Percentiles rank a stretch among this genome's conserved stretches.
Conservation (phyloP, 1,140 invertebrate species). For the Phenacoccus solenopsis region DNA sequence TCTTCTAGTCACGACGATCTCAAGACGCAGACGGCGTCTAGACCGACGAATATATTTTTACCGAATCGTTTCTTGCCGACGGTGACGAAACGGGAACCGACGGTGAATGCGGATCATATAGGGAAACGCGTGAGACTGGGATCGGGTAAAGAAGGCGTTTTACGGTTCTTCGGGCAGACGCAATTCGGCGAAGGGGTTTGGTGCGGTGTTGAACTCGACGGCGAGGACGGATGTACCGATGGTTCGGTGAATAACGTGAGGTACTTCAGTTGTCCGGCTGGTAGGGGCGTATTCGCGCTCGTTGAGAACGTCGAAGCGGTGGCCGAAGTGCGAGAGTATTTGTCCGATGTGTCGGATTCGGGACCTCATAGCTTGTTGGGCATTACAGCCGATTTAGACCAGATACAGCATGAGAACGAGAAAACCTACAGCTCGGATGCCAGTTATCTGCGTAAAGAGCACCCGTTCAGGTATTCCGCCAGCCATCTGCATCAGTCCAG, state of each 20-base stretch:
- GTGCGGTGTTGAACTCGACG: slow-evolving; percentile 48
- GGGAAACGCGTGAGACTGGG: slow-evolving; percentile 41
- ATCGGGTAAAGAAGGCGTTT: slow-evolving; percentile 38
- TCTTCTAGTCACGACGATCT: slow-evolving; percentile 22
- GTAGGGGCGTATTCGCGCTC: slow-evolving; percentile 40
- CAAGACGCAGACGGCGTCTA: slow-evolving; percentile 20
- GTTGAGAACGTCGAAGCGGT: slow-evolving; percentile 33
- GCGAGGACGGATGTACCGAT: slow-evolving; percentile 47
- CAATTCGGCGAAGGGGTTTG: slow-evolving; percentile 44
- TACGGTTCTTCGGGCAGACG: slow-evolving; percentile 43
- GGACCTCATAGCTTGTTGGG: slow-evolving; percentile 23
- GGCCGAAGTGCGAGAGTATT: not conserved
- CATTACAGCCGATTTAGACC: not conserved
- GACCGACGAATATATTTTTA: slow-evolving; percentile 23
- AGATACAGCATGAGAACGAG: not conserved
- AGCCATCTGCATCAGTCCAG: slow-evolving; percentile 18
- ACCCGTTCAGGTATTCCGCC: slow-evolving; percentile 1
- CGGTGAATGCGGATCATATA: slow-evolving; percentile 32
- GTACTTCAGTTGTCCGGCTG: slow-evolving; percentile 39
- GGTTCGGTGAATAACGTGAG: slow-evolving; percentile 43
- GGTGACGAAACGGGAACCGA: slow-evolving; percentile 26
- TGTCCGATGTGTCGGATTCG: slow-evolving; percentile 21
- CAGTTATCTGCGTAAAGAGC: not conserved
- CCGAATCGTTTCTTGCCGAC: slow-evolving; percentile 23
- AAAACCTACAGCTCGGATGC: not conserved